Evolutionary conservation across 2,113 vertebrate species (phyloP).

Genomic region (Tragelaphus imberbis): DNA sequence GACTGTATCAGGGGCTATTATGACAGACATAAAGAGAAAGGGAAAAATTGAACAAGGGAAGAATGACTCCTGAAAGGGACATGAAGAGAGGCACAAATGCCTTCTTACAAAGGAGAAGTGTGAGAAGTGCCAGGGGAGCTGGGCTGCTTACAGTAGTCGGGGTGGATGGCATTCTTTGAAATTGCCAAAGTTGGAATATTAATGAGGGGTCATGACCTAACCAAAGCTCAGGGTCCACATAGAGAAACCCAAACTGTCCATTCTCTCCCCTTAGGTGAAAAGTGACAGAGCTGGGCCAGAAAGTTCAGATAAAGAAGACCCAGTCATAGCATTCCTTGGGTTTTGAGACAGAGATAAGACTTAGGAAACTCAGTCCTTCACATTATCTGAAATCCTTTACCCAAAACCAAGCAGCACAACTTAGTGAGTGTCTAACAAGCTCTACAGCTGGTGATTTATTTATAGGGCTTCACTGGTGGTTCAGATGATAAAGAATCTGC

Average conservation of each 20-base stretch:
- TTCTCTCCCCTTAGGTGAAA: not conserved
- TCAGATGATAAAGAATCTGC: not conserved
- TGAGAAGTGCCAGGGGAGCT: conserved; percentile 30
- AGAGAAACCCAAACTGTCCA: not conserved
- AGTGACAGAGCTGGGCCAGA: not conserved
- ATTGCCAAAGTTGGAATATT: conserved; percentile 49
- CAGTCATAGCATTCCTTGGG: not conserved
- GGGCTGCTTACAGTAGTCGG: not conserved
- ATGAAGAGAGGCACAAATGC: conserved; percentile 61
- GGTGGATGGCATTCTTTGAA: not conserved
- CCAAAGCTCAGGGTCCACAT: not conserved
- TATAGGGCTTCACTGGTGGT: not conserved
- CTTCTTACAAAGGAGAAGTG: conserved; percentile 53
- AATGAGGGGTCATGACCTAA: conserved; percentile 16
- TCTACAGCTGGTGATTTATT: not conserved
- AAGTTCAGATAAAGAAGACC: not conserved
- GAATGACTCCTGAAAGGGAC: conserved; percentile 71
- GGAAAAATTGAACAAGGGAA: conserved; percentile 60
- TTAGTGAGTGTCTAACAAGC: conserved; percentile 1
- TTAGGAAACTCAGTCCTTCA: not conserved
- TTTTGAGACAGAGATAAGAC: not conserved
- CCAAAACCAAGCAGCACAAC: not conserved
- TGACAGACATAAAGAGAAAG: conserved; percentile 58
- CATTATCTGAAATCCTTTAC: not conserved
- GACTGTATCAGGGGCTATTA: conserved; percentile 56